Evolutionary conservation across 2,888 invertebrate genomes (phyloP).

Genomic region (Octodonta nipae): DNA sequence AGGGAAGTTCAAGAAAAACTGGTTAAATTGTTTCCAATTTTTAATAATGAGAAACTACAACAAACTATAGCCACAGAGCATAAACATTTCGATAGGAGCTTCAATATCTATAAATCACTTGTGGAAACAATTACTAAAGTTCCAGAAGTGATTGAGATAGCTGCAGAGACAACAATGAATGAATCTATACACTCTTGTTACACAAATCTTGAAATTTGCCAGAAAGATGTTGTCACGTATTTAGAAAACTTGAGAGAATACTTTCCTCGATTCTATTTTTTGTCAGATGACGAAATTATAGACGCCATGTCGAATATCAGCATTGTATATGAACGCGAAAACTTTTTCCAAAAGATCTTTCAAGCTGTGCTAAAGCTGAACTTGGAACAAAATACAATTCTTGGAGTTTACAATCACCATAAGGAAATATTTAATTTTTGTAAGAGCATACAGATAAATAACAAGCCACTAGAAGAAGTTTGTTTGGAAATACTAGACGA

Average conservation of each 20-base stretch:
- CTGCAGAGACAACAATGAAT: constrained; percentile 47
- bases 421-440: constrained; percentile 53
- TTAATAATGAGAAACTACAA: constrained; percentile 63
- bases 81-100: constrained; percentile 23
- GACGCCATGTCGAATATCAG: constrained; percentile 67
- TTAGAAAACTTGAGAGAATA: constrained; percentile 64
- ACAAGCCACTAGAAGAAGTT: constrained; percentile 49
- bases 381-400: constrained; percentile 55
- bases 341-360: constrained; percentile 71
- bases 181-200: constrained; percentile 54
- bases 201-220: constrained; percentile 56
- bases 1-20: constrained; percentile 66
- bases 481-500: constrained; percentile 62
- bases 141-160: constrained; percentile 45
- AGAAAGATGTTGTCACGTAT: constrained; percentile 64
- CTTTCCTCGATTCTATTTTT: constrained; percentile 74
- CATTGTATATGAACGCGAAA: constrained; percentile 64
- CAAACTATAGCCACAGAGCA: constrained; percentile 34
- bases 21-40: constrained; percentile 69
- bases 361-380: constrained; percentile 61
- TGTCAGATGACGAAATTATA: constrained; percentile 76
- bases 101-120: constrained; percentile 19
- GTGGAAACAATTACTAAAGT: constrained; percentile 37
- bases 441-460: constrained; percentile 37
- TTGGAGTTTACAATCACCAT: constrained; percentile 57